Evolutionary conservation across 2,113 vertebrate genomes (phyloP).

Genomic region (Cichladusa arquata): DNA sequence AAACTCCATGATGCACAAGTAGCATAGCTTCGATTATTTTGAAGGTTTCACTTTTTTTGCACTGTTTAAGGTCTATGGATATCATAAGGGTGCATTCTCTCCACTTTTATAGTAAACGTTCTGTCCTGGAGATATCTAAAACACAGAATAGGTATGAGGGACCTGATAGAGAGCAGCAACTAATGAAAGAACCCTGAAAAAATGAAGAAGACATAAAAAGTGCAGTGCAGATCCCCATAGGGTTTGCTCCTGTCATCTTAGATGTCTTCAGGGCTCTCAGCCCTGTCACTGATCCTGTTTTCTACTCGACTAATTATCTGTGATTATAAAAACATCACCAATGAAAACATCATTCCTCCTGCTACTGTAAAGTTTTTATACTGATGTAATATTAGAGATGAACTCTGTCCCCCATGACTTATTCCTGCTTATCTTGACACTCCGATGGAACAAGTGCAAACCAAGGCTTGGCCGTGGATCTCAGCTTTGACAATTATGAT

Average conservation of each 20-base stretch:
- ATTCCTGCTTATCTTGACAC: background rate
- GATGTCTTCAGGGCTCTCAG: background rate
- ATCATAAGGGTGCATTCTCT: background rate
- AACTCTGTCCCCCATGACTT: background rate
- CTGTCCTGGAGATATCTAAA: background rate
- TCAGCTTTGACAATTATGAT: background rate
- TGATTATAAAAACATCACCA: background rate
- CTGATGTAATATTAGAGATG: background rate
- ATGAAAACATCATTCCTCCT: background rate
- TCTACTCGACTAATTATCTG: background rate
- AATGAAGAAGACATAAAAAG: background rate
- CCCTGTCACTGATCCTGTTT: background rate
- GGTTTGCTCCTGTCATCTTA: background rate
- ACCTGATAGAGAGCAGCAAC: background rate
- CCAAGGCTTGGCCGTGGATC: background rate
- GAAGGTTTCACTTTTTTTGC: background rate
- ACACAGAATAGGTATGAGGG: background rate
- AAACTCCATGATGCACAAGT: background rate
- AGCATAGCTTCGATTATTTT: background rate
- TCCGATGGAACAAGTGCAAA: background rate
- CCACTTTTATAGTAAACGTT: background rate
- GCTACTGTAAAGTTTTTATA: background rate
- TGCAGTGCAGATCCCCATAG: background rate
- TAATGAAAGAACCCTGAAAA: background rate
- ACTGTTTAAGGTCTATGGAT: background rate